Evolutionary conservation across 2,113 vertebrate species (phyloP), one percentile per base, ranked within the genome.

Genomic region (Eclectus roratus): DNA sequence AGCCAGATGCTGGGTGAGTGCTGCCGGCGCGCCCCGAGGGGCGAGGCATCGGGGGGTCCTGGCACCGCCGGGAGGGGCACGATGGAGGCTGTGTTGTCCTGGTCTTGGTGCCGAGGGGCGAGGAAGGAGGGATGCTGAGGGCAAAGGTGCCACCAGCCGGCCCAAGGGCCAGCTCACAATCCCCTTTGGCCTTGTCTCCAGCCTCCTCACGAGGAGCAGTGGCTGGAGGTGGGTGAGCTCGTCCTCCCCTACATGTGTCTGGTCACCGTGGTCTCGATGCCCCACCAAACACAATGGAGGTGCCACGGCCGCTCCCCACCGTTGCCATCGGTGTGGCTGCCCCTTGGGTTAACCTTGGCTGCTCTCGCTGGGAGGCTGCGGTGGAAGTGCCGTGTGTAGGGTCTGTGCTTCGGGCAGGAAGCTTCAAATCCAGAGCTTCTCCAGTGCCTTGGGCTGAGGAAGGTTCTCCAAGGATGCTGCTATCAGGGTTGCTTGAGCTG

Each of bases 1-100:
- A 99, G 99, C 96, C 99, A 99, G 94, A 99, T 99, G 97, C 95
- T 99, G 73, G 99, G 99, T 99, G 96, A 99, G 99, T 99, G 89
- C 6, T 12, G 64, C 61, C 29, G 0, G 20, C 4, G 76, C 3
- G 53, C 50, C 25, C 24, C 3, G 7, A 18, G 2, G 55, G 83
- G 49, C 37, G 74, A 17, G 74, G 28, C 3, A 2, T 8, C 13
- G 35, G n/a, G 44, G 39, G 52, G 17, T 72, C 27, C 52, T 3
- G 15, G 2, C 37, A 6, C 15, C 44, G 41, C 17, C 2, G 8
- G 23, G 87, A 9, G 80, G 84, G 63, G 29, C 28, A 33, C 0
- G 33, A 19, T 0, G 10, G 58, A 16, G 33, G 37, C 44, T 1
- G 58, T 17, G 58, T 25, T 5, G 58, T 15, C 11, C 29, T 33